Percentiles rank a stretch among this genome's conserved stretches.
Conservation (phyloP, 2,113 vertebrate species). For the Macrotus californicus region DNA sequence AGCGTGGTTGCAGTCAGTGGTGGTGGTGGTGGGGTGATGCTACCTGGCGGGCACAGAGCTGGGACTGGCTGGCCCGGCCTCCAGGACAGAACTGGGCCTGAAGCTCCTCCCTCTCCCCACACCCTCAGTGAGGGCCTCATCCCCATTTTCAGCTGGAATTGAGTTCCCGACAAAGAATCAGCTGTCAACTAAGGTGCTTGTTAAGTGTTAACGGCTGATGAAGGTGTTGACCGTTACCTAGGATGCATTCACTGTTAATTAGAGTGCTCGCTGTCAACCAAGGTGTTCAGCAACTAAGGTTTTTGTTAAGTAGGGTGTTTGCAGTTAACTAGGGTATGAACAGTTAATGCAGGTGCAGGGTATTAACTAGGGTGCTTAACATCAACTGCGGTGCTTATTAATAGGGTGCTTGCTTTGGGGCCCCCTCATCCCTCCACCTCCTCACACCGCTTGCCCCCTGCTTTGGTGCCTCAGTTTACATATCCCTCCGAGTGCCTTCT, state of each 20-base stretch:
- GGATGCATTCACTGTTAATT: neutral
- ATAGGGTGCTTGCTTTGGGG: neutral
- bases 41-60: fast-evolving
- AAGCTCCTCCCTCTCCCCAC: neutral
- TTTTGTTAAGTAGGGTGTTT: neutral
- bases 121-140: fast-evolving
- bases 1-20: fast-evolving
- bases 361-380: neutral
- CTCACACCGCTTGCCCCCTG: no score
- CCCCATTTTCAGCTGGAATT: neutral
- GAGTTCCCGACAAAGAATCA: neutral
- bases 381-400: neutral
- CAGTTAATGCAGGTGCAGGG: no score
- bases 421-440: no score
- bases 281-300: no score
- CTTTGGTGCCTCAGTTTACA: neutral
- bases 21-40: neutral
- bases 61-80: fast-evolving
- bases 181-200: neutral
- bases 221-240: neutral
- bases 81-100: neutral
- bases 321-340: neutral
- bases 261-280: neutral
- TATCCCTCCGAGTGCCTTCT: neutral
- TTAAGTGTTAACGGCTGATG: neutral